A percentile compares a stretch with the other conserved stretches of the same genome.
These are phyloP conservation scores for Neostethus bicornis DNA, from an alignment of 2,797 vertebrate species.

Conservation along the genomic window DNA sequence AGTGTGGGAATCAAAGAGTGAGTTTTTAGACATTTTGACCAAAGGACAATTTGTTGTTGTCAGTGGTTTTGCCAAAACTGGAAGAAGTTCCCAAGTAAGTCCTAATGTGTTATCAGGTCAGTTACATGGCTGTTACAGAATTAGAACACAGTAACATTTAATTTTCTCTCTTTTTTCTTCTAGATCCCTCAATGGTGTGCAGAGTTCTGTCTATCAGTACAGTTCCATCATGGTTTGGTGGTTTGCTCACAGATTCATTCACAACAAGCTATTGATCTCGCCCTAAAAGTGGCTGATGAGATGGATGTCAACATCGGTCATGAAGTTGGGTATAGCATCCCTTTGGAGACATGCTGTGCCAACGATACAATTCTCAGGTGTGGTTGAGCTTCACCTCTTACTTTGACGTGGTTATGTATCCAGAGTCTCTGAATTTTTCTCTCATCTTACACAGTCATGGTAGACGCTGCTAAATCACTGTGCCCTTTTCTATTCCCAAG, in stretches of 20 bases:
- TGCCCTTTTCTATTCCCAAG: constrained; percentile 50
- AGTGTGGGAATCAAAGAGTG: constrained; percentile 84
- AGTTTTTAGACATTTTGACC: constrained; percentile 86
- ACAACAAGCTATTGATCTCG: constrained; percentile 81
- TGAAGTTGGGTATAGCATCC: constrained; percentile 87
- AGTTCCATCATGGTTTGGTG: constrained; percentile 81
- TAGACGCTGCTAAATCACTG: constrained; percentile 47
- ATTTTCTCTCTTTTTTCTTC: constrained; percentile 23
- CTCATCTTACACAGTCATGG: constrained; percentile 30
- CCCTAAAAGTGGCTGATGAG: constrained; percentile 86
- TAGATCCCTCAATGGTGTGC: constrained; percentile 94
- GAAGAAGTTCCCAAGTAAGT: constrained; percentile 93
- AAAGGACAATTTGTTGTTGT: constrained; percentile 84
- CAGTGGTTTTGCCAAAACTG: constrained; percentile 85
- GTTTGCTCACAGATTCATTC: constrained; percentile 84
- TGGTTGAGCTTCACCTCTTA: constrained; percentile 1
- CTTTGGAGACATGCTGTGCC: constrained; percentile 85
- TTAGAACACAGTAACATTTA: constrained; percentile 7
- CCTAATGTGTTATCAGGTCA: no score
- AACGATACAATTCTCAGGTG: constrained; percentile 87
- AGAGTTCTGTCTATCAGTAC: constrained; percentile 83
- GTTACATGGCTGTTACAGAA: no score
- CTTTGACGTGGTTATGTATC: neutral
- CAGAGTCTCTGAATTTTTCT: constrained; percentile 12
- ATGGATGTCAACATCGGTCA: constrained; percentile 91